phyloP scores from a whole-genome alignment of 1,140 invertebrate species.

The Solenopsis fugax region DNA sequence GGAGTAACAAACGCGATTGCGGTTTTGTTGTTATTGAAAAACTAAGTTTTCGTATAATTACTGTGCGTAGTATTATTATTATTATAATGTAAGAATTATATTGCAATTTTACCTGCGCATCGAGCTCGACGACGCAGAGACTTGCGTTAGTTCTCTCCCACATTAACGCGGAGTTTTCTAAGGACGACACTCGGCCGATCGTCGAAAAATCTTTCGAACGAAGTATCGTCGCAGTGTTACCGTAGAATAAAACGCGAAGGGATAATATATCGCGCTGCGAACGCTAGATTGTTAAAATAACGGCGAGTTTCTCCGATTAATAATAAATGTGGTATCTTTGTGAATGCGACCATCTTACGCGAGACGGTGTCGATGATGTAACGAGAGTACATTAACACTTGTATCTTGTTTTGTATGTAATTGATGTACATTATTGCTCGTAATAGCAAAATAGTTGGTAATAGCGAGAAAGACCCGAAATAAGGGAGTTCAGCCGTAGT shows the following conservation, averaged over 20 bases:
- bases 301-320: conserved; percentile 38
- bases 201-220: conserved; percentile 8
- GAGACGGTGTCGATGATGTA: conserved; percentile 62
- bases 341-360: conserved; percentile 68
- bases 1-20: conserved; percentile 25
- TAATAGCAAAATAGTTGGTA: conserved; percentile 75
- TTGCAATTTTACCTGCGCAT: conserved; percentile 59
- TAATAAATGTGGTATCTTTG: conserved; percentile 66
- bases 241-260: not conserved
- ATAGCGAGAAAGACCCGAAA: conserved; percentile 62
- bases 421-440: conserved; percentile 83
- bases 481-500: conserved; percentile 71
- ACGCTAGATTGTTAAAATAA: conserved; percentile 24
- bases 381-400: conserved; percentile 62
- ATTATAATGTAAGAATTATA: conserved; percentile 45
- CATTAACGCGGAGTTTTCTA: conserved; percentile 30
- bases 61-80: conserved; percentile 53
- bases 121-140: conserved; percentile 31
- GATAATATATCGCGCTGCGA: conserved; percentile 6
- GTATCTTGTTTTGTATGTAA: conserved; percentile 82
- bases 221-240: not conserved
- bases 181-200: conserved; percentile 16
- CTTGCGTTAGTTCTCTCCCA: conserved; percentile 39
- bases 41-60: conserved; percentile 19
- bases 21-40: conserved; percentile 39